Evolutionary conservation across 2,797 vertebrate genomes (phyloP).

Genomic region (Eospalax fontanierii): DNA sequence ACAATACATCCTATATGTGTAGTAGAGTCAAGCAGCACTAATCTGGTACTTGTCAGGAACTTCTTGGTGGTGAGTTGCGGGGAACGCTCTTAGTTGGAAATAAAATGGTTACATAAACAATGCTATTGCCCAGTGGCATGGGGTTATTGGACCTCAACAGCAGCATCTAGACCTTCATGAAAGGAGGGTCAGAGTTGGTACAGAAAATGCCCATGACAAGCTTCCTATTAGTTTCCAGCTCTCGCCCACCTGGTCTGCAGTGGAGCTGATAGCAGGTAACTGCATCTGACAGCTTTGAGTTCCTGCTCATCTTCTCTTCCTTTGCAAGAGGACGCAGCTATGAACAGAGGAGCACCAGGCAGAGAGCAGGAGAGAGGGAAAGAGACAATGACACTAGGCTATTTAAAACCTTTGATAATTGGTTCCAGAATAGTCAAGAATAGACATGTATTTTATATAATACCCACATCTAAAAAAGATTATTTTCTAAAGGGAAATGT

Average conservation of each 20-base stretch:
- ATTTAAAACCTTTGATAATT: slow-evolving; percentile 67
- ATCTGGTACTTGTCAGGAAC: not conserved
- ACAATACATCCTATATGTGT: not conserved
- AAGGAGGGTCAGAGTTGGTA: no score
- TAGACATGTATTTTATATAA: slow-evolving; percentile 60
- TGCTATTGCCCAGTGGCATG: not conserved
- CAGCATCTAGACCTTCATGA: not conserved
- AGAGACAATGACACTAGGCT: not conserved
- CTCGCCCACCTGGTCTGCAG: not conserved
- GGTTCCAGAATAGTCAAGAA: slow-evolving; percentile 60
- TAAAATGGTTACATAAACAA: not conserved
- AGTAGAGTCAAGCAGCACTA: not conserved
- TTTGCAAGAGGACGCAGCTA: not conserved
- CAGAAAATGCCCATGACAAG: not conserved
- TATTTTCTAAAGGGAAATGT: slow-evolving; percentile 61
- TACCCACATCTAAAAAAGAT: slow-evolving; percentile 33
- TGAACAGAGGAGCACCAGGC: not conserved
- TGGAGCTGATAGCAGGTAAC: not conserved
- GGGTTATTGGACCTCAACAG: not conserved
- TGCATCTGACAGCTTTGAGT: not conserved
- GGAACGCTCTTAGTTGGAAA: not conserved
- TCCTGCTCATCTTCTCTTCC: not conserved
- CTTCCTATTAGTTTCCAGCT: not conserved
- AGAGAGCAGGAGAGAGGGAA: not conserved
- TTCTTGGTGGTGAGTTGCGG: not conserved